Evolutionary conservation across 30 jellyfish, hydroid and myxozoan species (phyloP).

Genomic region (Rhopilema esculentum): DNA sequence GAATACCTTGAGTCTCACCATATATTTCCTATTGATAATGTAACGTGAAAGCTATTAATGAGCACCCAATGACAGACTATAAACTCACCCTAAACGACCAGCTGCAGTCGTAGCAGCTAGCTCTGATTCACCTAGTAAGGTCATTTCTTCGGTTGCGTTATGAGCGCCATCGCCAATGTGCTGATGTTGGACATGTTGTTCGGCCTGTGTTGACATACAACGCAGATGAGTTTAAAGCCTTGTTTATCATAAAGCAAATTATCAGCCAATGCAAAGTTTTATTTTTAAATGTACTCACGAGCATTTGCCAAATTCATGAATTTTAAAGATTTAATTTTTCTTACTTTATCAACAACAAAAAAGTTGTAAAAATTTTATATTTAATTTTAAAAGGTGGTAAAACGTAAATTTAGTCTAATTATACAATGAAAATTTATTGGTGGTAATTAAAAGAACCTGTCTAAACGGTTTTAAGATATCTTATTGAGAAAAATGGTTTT

Average conservation of each 20-base stretch:
- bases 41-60: constrained; percentile 35
- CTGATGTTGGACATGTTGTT: constrained; percentile 96
- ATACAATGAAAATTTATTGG: too few species aligned
- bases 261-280: neutral
- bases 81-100: constrained; percentile 99
- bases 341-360: too few species aligned
- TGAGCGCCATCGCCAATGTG: constrained; percentile 80
- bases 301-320: neutral
- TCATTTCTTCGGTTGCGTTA: constrained; percentile 82
- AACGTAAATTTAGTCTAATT: too few species aligned
- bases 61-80: constrained; percentile 7
- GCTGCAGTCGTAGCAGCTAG: constrained; percentile 86
- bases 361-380: too few species aligned
- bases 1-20: constrained; percentile 87
- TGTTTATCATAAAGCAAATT: neutral
- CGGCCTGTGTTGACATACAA: constrained; percentile 89
- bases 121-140: constrained; percentile 93
- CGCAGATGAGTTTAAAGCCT: constrained; percentile 19
- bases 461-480: too few species aligned
- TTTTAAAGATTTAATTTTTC: too few species aligned
- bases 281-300: neutral
- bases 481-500: too few species aligned
- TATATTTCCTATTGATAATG: constrained; percentile 84
- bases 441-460: too few species aligned
- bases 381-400: too few species aligned